Percentiles rank a stretch among this genome's conserved stretches.
phyloP scores from a whole-genome alignment of 1,140 invertebrate species.

The Rhagoletis pomonella region DNA sequence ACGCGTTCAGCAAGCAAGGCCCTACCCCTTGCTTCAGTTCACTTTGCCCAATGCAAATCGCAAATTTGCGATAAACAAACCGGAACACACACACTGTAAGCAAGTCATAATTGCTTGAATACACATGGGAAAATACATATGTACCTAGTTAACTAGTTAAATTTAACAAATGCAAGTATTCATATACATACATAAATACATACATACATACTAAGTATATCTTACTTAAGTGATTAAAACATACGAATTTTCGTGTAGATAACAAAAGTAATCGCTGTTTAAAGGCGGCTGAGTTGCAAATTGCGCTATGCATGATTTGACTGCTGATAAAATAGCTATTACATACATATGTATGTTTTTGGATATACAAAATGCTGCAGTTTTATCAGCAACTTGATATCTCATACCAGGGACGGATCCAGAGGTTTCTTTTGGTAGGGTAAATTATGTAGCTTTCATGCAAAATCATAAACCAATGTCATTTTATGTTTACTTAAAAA shows the following conservation, averaged over 20 bases:
- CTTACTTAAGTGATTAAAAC: background rate
- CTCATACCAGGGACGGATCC: background rate
- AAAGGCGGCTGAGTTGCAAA: background rate
- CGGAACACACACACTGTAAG: background rate
- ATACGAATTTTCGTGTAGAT: background rate
- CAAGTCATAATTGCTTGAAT: background rate
- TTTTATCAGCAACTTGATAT: slow-evolving; percentile 34
- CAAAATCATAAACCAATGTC: background rate
- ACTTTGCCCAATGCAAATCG: background rate
- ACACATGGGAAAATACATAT: background rate
- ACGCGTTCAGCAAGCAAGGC: too few relatives aligned
- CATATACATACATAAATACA: background rate
- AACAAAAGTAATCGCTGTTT: background rate
- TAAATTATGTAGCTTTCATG: too few relatives aligned
- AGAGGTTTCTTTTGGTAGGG: too few relatives aligned
- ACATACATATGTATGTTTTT: too few relatives aligned
- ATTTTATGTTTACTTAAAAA: background rate
- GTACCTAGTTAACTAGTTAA: background rate
- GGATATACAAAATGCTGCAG: background rate
- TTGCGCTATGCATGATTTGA: background rate
- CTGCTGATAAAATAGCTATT: background rate
- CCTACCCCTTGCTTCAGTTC: background rate
- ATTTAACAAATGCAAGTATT: background rate
- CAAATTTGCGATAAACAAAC: slow-evolving; percentile 18
- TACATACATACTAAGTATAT: background rate